Conservation (phyloP, 1,140 invertebrate species). For the Himalopsyche phryganea region DNA sequence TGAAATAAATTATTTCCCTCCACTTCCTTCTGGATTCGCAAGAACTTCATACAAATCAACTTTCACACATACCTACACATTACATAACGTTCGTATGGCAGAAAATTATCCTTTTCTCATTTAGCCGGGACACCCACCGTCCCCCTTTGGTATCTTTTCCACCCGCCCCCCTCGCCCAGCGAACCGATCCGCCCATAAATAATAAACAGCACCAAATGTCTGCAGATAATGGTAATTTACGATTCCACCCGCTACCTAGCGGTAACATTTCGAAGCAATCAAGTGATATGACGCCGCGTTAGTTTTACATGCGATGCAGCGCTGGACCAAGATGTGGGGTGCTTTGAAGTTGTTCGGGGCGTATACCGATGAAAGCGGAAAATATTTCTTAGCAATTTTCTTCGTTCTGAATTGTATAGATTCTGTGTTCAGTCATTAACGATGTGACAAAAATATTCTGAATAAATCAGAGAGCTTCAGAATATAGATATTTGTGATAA, state of each 20-base stretch:
- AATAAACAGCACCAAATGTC: constrained; percentile 51
- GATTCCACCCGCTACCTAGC: constrained; percentile 41
- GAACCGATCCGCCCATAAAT: constrained; percentile 52
- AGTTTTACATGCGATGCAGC: constrained; percentile 34
- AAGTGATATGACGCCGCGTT: constrained; percentile 35
- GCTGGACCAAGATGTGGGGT: neutral
- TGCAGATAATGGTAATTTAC: constrained; percentile 55
- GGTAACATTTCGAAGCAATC: constrained; percentile 37
- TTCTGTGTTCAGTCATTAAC: no score
- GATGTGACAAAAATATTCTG: no score
- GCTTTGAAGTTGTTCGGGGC: neutral
- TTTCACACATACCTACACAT: constrained; percentile 1
- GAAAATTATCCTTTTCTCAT: constrained; percentile 36
- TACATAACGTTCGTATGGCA: constrained; percentile 29
- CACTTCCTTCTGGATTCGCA: neutral
- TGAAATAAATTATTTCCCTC: no score
- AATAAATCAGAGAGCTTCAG: no score
- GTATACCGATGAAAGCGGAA: no score
- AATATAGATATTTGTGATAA: no score
- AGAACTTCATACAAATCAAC: constrained; percentile 22
- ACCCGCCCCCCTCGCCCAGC: constrained; percentile 35
- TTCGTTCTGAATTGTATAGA: no score
- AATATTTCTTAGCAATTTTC: no score
- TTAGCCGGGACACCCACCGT: constrained; percentile 24
- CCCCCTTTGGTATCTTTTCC: constrained; percentile 14